Base-by-base conservation (phyloP, 2,888 invertebrate species). In the Bhutanitis thaidina region DNA sequence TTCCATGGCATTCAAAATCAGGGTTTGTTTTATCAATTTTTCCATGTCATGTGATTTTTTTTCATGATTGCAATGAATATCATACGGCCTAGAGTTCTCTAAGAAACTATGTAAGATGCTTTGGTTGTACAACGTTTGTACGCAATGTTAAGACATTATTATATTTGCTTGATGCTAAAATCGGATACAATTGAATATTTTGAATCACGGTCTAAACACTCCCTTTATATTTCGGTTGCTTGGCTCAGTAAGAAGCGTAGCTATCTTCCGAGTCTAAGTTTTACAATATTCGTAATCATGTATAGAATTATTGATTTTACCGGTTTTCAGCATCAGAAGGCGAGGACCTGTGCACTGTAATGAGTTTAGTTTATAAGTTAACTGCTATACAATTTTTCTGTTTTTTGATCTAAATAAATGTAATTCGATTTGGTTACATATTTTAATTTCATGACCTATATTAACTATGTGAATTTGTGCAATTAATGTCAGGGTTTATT, bases 401-500 rank as follows among this genome's bases (percentile, higher is more conserved):
- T 27, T 27, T 41, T 29, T 16, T 34, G 12, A 16, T 34, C 4
- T 12, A n/a, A 44, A 13, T 4, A 13, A 36, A 27, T 36, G 27
- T 13, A 27, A 29, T 5, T 41, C 14, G 29, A 27, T 30, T 30
- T 13, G 14, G 14, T 30, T 30, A 7, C 5, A 15, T 20, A n/a
- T n/a, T n/a, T 15, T n/a, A 30, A 7, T 37, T 38, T 45, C 15
- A 20, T 20, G 12, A 15, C 29, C 15, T 16, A 16, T 36, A n/a
- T 8, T 27, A 29, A 7, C 8, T 37, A 35, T 15, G 36, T 34
- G 27, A 27, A 14, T 20, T 39, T 36, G 41, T 49, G 41, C 48
- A 49, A 49, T 43, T 15, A 37, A 37, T n/a, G 62, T 60, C 63
- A 70, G 64, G 69, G 67, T 71, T 65, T 52, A 65, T 66, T 53